These are phyloP conservation scores for Pteria penguin DNA, from an alignment of 2,888 invertebrate species.

Conservation along the genomic window DNA sequence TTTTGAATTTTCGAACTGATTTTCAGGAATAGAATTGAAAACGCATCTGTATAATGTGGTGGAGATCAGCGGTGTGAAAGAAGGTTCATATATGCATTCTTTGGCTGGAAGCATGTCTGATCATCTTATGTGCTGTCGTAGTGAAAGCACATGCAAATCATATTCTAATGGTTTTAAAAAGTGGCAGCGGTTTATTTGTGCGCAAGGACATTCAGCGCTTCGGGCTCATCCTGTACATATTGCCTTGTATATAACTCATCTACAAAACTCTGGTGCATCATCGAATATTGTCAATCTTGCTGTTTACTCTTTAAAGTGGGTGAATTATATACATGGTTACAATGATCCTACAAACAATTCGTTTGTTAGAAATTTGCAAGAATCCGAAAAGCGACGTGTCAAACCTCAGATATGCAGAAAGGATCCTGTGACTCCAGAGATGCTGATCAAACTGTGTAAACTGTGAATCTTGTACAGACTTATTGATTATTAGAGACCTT, in stretches of 20 bases:
- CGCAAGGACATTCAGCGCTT: background rate
- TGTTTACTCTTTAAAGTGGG: constrained; percentile 7
- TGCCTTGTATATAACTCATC: background rate
- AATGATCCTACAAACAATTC: constrained; percentile 14
- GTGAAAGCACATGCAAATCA: background rate
- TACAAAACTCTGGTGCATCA: constrained; percentile 5
- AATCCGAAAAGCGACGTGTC: constrained; percentile 3
- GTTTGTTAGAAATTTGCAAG: constrained; percentile 12
- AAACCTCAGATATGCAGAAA: constrained; percentile 14
- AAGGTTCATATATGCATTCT: background rate
- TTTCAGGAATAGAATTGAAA: background rate
- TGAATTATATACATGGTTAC: background rate
- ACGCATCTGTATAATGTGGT: background rate
- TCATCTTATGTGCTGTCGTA: background rate
- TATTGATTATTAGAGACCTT: constrained; percentile 18
- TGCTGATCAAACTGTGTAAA: background rate
- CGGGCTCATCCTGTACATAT: constrained; percentile 14
- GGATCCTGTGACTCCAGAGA: constrained; percentile 10
- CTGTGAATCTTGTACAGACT: constrained; percentile 2
- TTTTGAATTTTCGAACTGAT: background rate
- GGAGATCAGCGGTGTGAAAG: background rate
- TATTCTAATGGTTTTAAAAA: constrained; percentile 17
- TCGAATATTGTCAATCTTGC: background rate
- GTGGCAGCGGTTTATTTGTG: no score
- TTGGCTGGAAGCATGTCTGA: no score